Conservation (phyloP, 2,797 vertebrate species). For the Liasis olivaceus region DNA sequence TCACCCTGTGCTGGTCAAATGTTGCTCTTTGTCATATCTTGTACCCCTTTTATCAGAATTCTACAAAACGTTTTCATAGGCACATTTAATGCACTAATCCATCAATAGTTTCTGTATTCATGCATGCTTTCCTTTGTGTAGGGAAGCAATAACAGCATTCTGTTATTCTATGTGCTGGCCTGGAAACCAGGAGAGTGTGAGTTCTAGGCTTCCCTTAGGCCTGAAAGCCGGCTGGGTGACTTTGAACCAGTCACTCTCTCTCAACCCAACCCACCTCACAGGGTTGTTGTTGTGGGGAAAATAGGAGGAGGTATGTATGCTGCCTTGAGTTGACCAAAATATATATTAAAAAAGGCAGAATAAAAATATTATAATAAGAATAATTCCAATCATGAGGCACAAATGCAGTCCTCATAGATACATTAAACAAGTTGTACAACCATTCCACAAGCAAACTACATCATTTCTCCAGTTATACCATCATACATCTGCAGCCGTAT, state of each 20-base stretch:
- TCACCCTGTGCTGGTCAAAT: not conserved
- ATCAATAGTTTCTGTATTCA: not conserved
- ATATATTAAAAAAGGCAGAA: too few species aligned
- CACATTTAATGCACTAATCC: not conserved
- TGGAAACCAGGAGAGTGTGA: not conserved
- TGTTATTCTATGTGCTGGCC: not conserved
- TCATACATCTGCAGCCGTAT: too few species aligned
- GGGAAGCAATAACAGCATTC: not conserved
- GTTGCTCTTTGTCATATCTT: not conserved
- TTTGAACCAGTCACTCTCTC: not conserved
- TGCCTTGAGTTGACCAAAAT: too few species aligned
- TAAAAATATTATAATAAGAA: too few species aligned
- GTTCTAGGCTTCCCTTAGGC: not conserved
- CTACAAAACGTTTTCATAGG: not conserved
- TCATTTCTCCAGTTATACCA: too few species aligned
- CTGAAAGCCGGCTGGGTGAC: not conserved
- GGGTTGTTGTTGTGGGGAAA: too few species aligned
- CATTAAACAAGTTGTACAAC: too few species aligned
- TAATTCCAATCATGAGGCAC: too few species aligned
- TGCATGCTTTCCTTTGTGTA: not conserved
- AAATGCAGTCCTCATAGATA: too few species aligned
- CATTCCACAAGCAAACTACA: too few species aligned
- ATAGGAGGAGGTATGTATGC: too few species aligned
- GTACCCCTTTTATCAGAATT: not conserved
- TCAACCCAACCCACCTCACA: too few species aligned